Evolutionary conservation across 2,888 invertebrate species (phyloP), one percentile per base, ranked within the genome.

Genomic region (Notodonta dromedarius): DNA sequence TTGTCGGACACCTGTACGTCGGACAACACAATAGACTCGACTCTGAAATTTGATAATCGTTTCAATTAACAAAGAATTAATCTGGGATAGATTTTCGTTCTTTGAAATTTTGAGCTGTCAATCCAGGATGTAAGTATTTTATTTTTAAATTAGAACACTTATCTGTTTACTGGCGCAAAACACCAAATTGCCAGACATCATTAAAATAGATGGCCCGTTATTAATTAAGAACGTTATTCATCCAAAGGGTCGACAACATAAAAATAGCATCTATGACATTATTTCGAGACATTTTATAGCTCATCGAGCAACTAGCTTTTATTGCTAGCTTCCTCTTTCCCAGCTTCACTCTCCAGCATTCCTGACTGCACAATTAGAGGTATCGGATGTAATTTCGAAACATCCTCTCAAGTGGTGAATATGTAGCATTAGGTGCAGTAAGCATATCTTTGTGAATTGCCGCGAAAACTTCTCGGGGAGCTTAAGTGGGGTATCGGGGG

Each of bases 351-450:
- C 66, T 68, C 67, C 68, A 70, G 50, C 39, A 39, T 75, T 68
- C 71, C 76, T 69, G 71, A 69, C 62, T 60, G 68, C 73, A 84
- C 85, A 89, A 88, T 88, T 89, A 88, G 79, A 80, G 57, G 62
- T 62, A 60, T 70, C 87, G 90, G 89, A 89, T 85, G 88, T 80
- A 82, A 90, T 90, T 88, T 86, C 77, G 78, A 76, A 71, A 81
- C 86, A 85, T 90, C 90, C 90, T 86, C 78, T 71, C 67, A 66
- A 71, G 73, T 69, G 63, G 68, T 61, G 60, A 66, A 70, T 69
- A 62, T 64, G 60, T 74, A 68, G 68, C 71, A 89, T 89, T 89
- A 89, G 69, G 79, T 77, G 76, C 79, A 84, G 86, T 88, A 24
- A 24, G 24, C 24, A 84, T 80, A 78, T 66, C 64, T 75, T 65